Percentiles rank a stretch among this genome's conserved stretches.
These are phyloP conservation scores for Idaea aversata DNA, from an alignment of 2,888 invertebrate genomes.

Conservation along the genomic window DNA sequence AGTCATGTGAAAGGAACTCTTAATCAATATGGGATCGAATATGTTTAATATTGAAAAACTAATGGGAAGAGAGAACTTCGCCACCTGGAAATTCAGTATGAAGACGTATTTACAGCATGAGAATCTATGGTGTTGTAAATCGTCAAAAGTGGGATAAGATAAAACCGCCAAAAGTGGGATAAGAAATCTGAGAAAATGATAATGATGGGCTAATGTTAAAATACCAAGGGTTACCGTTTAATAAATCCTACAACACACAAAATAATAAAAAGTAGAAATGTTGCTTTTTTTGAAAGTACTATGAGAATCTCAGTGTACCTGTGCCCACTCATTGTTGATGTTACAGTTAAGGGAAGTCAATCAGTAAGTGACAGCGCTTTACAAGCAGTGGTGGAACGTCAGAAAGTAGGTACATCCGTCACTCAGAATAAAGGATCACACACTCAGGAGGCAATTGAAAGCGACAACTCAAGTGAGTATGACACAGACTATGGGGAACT, in stretches of 20 bases:
- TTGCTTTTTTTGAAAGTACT: not conserved
- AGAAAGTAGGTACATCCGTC: not conserved
- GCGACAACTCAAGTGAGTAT: not conserved
- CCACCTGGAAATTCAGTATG: slow-evolving; percentile 18
- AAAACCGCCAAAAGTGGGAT: slow-evolving; percentile 12
- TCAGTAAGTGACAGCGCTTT: not conserved
- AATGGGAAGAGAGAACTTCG: slow-evolving; percentile 16
- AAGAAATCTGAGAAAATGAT: slow-evolving; percentile 8
- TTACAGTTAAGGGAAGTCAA: not conserved
- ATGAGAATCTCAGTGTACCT: not conserved
- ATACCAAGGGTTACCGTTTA: slow-evolving; percentile 12
- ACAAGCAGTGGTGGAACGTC: not conserved
- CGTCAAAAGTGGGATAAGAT: slow-evolving; percentile 11
- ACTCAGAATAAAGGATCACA: not conserved
- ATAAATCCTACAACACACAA: slow-evolving; percentile 12
- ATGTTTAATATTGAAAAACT: slow-evolving; percentile 16
- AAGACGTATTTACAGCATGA: slow-evolving; percentile 10
- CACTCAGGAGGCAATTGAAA: not conserved
- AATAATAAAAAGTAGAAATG: slow-evolving; percentile 11
- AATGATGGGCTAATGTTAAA: slow-evolving; percentile 5
- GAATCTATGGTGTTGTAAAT: slow-evolving; percentile 13
- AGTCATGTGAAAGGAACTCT: not conserved
- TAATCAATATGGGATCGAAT: not conserved
- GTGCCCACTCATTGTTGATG: not conserved
- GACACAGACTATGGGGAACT: not conserved